Evolutionary conservation across 1,140 invertebrate genomes (phyloP).

Genomic region (Cherax destructor): DNA sequence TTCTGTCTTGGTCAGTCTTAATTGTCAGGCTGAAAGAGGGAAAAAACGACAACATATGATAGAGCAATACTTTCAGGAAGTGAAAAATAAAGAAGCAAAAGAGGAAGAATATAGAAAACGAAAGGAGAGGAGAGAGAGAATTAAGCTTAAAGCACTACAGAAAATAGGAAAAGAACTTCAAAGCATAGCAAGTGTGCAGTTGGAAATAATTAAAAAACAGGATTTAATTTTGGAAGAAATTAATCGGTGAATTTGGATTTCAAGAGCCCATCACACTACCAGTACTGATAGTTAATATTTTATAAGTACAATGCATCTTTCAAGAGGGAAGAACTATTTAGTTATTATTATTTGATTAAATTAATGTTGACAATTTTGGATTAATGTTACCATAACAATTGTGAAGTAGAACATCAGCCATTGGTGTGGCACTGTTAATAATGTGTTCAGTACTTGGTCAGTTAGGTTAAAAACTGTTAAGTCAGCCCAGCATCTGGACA

Average conservation of each 20-base stretch:
- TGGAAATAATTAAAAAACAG: conserved; percentile 31
- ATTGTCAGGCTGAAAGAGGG: conserved; percentile 11
- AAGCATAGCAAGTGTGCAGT: conserved; percentile 21
- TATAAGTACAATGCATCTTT: too few relatives aligned
- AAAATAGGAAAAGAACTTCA: conserved; percentile 35
- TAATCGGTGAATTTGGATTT: neutral
- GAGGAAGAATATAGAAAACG: conserved; percentile 18
- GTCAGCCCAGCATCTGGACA: too few relatives aligned
- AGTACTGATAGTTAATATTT: too few relatives aligned
- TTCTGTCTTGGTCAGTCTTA: neutral
- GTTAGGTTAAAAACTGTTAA: too few relatives aligned
- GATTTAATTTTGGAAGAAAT: conserved; percentile 26
- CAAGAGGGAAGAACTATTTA: too few relatives aligned
- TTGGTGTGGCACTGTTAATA: too few relatives aligned
- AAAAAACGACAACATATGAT: conserved; percentile 16
- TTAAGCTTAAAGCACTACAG: conserved; percentile 26
- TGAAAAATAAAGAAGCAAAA: conserved; percentile 22
- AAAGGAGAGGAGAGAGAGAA: conserved; percentile 37
- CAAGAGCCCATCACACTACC: too few relatives aligned
- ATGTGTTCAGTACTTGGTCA: too few relatives aligned
- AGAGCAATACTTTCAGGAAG: conserved; percentile 32
- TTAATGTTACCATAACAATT: too few relatives aligned
- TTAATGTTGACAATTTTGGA: too few relatives aligned
- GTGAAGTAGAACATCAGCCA: too few relatives aligned
- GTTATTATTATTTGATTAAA: too few relatives aligned